phyloP scores from a whole-genome alignment of 2,888 invertebrate genomes.

The Scaptomyza flava region DNA sequence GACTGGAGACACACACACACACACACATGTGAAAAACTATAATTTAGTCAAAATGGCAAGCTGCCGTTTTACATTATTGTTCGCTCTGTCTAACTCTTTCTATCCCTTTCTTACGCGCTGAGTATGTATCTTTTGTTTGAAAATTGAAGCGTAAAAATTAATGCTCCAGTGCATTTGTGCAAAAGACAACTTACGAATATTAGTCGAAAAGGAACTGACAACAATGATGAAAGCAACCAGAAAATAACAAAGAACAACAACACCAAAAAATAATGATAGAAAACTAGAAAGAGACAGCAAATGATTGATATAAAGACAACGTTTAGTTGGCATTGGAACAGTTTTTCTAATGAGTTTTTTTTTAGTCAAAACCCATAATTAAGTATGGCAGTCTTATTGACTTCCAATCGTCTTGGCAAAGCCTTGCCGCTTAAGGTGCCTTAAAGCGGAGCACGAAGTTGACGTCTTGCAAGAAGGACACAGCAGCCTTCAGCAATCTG shows the following conservation, averaged over 20 bases:
- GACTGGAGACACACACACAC: conserved; percentile 56
- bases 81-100: conserved; percentile 8
- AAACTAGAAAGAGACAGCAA: not conserved
- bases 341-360: no score
- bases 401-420: no score
- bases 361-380: no score
- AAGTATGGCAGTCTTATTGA: no score
- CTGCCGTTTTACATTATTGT: conserved; percentile 28
- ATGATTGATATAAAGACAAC: no score
- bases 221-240: not conserved
- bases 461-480: no score
- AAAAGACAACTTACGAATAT: conserved; percentile 60
- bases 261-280: conserved; percentile 21
- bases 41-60: conserved; percentile 72
- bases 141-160: conserved; percentile 80
- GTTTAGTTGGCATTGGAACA: no score
- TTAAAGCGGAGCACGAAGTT: no score
- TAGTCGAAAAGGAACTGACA: conserved; percentile 8
- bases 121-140: conserved; percentile 58
- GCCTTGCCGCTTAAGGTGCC: no score
- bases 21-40: conserved; percentile 70
- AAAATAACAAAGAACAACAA: conserved; percentile 32
- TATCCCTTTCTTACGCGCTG: conserved; percentile 7
- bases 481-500: no score
- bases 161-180: conserved; percentile 74